Evolutionary conservation across 1,140 invertebrate species (phyloP).

Genomic region (Hypsibius dujardini): DNA sequence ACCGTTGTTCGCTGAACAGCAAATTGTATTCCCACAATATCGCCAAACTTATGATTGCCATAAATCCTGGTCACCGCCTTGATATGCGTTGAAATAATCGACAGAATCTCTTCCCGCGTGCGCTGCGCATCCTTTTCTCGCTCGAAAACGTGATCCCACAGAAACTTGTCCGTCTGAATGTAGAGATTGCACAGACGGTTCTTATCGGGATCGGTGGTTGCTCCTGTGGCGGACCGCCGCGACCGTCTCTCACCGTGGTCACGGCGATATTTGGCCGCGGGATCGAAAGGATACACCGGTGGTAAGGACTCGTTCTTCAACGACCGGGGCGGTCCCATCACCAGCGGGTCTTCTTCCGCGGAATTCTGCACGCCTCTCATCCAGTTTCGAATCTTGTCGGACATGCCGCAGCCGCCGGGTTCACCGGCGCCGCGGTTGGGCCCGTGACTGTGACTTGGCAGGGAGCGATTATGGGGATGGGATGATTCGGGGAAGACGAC

Average conservation of each 20-base stretch:
- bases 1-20: constrained; percentile 91
- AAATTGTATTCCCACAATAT: constrained; percentile 87
- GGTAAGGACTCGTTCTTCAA: too few relatives aligned
- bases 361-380: constrained; percentile 80
- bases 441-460: background rate
- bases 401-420: constrained; percentile 53
- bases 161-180: constrained; percentile 89
- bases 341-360: constrained; percentile 38
- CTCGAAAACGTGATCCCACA: constrained; percentile 72
- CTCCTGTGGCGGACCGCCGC: constrained; percentile 7
- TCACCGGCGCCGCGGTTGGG: too few relatives aligned
- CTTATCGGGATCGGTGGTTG: constrained; percentile 38
- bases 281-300: constrained; percentile 12
- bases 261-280: constrained; percentile 9
- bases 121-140: constrained; percentile 46
- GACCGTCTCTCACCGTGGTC: background rate
- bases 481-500: constrained; percentile 38
- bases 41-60: constrained; percentile 77
- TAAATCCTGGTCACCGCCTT: constrained; percentile 97
- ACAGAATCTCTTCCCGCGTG: constrained; percentile 86
- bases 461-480: background rate
- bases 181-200: constrained; percentile 73
- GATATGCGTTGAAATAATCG: constrained; percentile 89
- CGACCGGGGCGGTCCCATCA: constrained; percentile 14
- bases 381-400: constrained; percentile 64